Evolutionary conservation across 30 jellyfish, hydroid and myxozoan genomes (phyloP).

Genomic region (Sanderia malayensis): DNA sequence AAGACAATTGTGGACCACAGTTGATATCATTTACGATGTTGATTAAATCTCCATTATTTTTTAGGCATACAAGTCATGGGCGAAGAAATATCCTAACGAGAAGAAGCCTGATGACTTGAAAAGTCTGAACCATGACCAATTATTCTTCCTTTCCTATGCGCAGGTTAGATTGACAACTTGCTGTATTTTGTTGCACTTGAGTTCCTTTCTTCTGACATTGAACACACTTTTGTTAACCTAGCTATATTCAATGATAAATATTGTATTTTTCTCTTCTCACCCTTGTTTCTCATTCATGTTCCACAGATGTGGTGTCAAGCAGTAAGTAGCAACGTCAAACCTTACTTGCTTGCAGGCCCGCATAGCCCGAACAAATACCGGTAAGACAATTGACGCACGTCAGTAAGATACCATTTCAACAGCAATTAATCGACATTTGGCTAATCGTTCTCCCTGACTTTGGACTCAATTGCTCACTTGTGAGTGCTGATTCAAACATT

Average conservation of each 20-base stretch:
- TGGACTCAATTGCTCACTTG: no score
- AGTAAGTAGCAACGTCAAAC: slow-evolving; percentile 12
- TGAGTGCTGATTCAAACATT: no score
- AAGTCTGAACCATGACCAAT: slow-evolving; percentile 40
- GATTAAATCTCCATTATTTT: neutral
- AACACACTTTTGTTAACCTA: neutral
- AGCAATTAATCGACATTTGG: no score
- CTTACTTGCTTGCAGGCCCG: neutral
- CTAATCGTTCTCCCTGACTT: no score
- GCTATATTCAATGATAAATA: no score
- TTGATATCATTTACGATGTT: no score
- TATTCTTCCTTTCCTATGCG: slow-evolving; percentile 44
- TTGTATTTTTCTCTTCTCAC: neutral
- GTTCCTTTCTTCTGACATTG: no score
- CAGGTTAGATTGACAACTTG: slow-evolving; percentile 55
- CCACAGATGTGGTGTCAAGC: slow-evolving; percentile 57
- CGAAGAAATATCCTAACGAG: slow-evolving; percentile 17
- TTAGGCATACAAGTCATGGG: slow-evolving; percentile 50
- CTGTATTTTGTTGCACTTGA: no score
- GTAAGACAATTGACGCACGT: neutral
- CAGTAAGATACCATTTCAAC: no score
- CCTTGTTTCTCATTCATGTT: no score
- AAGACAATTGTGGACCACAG: no score
- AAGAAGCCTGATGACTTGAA: slow-evolving; percentile 24
- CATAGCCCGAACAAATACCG: slow-evolving; percentile 55